Base-by-base conservation (phyloP, 1,140 invertebrate genomes). In the Grapholita molesta region DNA sequence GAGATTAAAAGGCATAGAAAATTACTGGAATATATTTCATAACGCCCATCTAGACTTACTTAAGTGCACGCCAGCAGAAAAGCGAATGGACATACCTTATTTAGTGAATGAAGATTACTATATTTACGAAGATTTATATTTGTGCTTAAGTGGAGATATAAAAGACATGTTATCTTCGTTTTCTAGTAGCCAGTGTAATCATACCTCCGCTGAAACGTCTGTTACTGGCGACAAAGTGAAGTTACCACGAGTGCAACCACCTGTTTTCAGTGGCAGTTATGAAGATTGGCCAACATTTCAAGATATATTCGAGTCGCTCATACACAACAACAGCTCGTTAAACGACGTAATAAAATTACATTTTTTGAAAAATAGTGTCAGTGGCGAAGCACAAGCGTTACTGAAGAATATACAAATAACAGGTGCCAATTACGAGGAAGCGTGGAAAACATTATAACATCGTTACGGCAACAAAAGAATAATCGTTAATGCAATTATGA, bases 391-490 rank as follows among this genome's bases (percentile, higher is more conserved):
- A 52, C 15, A 52, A 15, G n/a, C 42, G 1, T 52, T 52, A 52
- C 18, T 52, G 6, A 52, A 52, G 15, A 52, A 52, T 18, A 52
- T 52, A 18, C 12, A 1, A 2, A n/a, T 52, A 52, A 52, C 42
- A 18, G 15, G 18, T n/a, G 18, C n/a, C 3, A 52, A 52, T 52
- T 52, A 52, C 18, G 42, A 52, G 18, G 42, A 52, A 52, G 42
- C 42, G 12, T 52, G 42, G 42, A 52, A 18, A 6, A 52, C 42
- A 15, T 52, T 52, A 18, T 15, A 52, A 18, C n/a, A 52, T 52
- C 42, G 42, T 52, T 52, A 52, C 15, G 42, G 42, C n/a, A 52
- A 52, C 18, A 52, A 52, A 52, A n/a, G 42, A 52, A 52, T 52
- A 18, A 52, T 52, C 18, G 42, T 52, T 18, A 52, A 52, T 18